Conservation (phyloP, 2,113 vertebrate genomes). For the Isurus oxyrinchus region DNA sequence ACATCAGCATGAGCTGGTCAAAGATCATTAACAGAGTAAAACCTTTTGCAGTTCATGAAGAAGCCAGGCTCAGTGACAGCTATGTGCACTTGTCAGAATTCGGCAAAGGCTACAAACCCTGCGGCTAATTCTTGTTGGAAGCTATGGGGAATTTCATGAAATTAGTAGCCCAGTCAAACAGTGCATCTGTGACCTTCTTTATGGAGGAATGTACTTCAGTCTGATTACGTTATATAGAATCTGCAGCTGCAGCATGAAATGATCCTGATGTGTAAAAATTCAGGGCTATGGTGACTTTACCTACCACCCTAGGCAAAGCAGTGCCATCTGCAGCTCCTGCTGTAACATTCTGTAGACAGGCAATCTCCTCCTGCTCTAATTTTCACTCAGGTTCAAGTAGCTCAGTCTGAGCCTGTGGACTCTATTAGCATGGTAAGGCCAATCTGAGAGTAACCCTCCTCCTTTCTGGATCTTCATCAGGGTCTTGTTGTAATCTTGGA, state of each 20-base stretch:
- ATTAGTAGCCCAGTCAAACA: no score
- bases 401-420: neutral
- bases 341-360: neutral
- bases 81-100: neutral
- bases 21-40: neutral
- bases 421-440: neutral
- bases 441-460: neutral
- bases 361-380: neutral
- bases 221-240: neutral
- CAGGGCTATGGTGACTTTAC: neutral
- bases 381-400: neutral
- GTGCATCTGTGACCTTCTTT: neutral
- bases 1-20: neutral
- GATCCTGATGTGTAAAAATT: neutral
- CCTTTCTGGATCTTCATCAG: neutral
- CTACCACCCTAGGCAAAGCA: neutral
- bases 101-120: neutral
- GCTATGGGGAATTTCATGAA: neutral
- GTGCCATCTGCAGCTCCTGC: neutral
- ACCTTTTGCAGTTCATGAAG: neutral
- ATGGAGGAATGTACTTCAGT: neutral
- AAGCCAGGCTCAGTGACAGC: neutral
- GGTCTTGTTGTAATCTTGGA: neutral
- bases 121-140: neutral
- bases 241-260: neutral